Base-by-base conservation (phyloP, 1,140 invertebrate genomes). In the Trichogramma pretiosum region DNA sequence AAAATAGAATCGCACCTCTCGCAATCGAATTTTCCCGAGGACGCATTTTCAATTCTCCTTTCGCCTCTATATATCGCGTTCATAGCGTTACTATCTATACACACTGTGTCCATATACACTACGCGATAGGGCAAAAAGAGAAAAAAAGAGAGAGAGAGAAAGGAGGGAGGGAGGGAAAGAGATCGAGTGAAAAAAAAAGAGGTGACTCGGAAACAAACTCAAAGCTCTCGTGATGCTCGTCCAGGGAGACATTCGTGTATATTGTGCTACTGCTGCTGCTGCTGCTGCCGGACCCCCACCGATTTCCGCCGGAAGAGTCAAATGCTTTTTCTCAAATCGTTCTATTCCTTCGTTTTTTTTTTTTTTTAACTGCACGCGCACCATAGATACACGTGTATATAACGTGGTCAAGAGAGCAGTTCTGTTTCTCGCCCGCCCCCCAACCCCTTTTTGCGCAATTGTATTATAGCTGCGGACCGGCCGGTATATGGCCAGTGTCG, bases 231-330 rank as follows among this genome's bases (percentile, higher is more conserved):
- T 51, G 50, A 64, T 54, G 50, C 48, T 60, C 61, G 64, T 61
- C 61, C 48, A 53, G 64, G 64, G 64, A 66, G 60, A 64, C 62
- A 64, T 66, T 66, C n/a, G n/a, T n/a, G n/a, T n/a, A n/a, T n/a
- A n/a, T n/a, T n/a, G n/a, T n/a, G n/a, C n/a, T n/a, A n/a, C n/a
- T n/a, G n/a, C n/a, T n/a, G n/a, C n/a, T n/a, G n/a, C n/a, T n/a
- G n/a, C n/a, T n/a, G n/a, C n/a, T n/a, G n/a, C 42, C 42, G 16
- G 14, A 21, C 9, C 16, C 26, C 7, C 13, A 39, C 37, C 28
- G 23, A 16, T 40, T 40, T 26, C 23, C 38, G 21, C 23, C 36
- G 28, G 17, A 18, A 21, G 14, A 18, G n/a, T n/a, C n/a, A n/a
- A n/a, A n/a, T n/a, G n/a, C n/a, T n/a, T n/a, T n/a, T n/a, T n/a